Evolutionary conservation across 2,797 vertebrate genomes (phyloP).

Genomic region (Fistularia tabacaria): DNA sequence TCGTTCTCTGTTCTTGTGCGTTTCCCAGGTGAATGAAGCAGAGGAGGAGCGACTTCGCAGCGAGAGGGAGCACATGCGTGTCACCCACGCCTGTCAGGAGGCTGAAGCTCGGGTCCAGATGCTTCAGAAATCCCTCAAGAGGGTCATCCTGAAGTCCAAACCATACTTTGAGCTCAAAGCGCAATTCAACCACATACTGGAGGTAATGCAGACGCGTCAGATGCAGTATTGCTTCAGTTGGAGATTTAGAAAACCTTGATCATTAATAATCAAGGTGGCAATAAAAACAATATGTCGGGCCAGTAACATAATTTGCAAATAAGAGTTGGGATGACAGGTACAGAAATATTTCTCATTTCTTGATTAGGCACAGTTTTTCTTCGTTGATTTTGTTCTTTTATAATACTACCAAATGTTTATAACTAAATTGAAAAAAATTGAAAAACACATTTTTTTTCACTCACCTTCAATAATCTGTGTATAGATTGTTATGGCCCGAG

Average conservation of each 20-base stretch:
- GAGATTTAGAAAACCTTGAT: neutral
- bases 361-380: no score
- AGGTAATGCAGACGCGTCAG: slow-evolving; percentile 70
- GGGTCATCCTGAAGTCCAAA: slow-evolving; percentile 88
- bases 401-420: no score
- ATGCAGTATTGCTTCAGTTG: neutral
- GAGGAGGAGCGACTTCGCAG: slow-evolving; percentile 90
- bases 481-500: no score
- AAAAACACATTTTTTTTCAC: no score
- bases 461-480: no score
- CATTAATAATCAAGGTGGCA: neutral
- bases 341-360: no score
- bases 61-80: slow-evolving; percentile 88
- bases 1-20: neutral
- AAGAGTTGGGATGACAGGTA: no score
- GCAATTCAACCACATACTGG: slow-evolving; percentile 91
- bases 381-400: no score
- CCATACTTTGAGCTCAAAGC: slow-evolving; percentile 94
- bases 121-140: slow-evolving; percentile 88
- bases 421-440: no score
- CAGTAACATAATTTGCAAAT: no score
- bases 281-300: neutral
- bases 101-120: slow-evolving; percentile 89
- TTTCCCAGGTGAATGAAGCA: slow-evolving; percentile 86
- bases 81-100: slow-evolving; percentile 87